Evolutionary conservation across 2,113 vertebrate species (phyloP), one percentile per base, ranked within the genome.

Genomic region (Otus sunia): DNA sequence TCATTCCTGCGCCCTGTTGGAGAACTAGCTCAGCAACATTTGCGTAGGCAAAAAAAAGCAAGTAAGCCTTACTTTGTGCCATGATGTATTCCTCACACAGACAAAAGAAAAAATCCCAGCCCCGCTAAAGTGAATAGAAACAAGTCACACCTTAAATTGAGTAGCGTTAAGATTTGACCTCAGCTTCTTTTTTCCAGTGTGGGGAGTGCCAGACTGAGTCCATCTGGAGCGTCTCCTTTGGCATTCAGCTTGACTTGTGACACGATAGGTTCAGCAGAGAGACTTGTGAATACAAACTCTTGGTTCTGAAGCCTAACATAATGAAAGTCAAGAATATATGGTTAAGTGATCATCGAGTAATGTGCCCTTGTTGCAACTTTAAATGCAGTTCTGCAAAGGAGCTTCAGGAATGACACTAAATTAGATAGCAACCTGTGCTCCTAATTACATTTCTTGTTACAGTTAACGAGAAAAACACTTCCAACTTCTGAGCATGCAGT

Each of bases 141-240:
- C 11, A 87, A 94, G 84, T 85, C 60, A 73, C 78, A 83, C 90
- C 81, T 95, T 73, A 73, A 71, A 49, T 84, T 94, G 55, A 86
- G 66, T 19, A 53, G 60, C 3, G 0, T 92, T 74, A 79, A 75
- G 55, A 68, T 85, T 60, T 92, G 52, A 91, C 83, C 39, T 89
- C 62, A 71, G 74, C 25, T 87, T 82, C 41, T 95, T 88, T 71
- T 81, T 88, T 29, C 19, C 71, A 30, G 43, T 84, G 52, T 66
- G 53, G 59, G 36, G 75, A 95, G 84, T 76, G 83, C 86, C 86
- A 92, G 90, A 92, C 86, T 87, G 86, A 68, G 53, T 86, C 94
- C 94, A 94, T 95, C 95, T 96, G 95, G 79, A 91, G 81, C 19
- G 36, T 92, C 96, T 93, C 81, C 81, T 93, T 52, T 75, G 71